These are phyloP conservation scores for Hydra vulgaris DNA, from an alignment of 30 jellyfish, hydroid and myxozoan genomes.

Conservation along the genomic window DNA sequence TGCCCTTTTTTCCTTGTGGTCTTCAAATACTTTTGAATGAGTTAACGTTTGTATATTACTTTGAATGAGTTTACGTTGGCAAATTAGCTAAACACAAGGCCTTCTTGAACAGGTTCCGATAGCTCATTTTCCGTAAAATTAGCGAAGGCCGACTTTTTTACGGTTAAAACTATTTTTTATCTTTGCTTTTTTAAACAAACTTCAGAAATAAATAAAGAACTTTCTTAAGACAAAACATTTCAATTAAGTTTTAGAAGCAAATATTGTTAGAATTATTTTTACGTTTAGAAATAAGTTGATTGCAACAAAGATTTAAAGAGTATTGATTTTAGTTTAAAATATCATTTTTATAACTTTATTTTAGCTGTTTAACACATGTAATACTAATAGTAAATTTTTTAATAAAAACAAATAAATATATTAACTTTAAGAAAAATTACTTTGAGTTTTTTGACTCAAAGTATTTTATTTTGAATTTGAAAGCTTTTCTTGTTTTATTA, in stretches of 20 bases:
- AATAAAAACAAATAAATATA: not conserved
- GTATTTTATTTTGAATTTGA: not conserved
- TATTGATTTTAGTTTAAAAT: not conserved
- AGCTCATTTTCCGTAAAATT: not conserved
- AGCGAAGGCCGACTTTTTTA: not conserved
- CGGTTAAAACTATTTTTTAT: not conserved
- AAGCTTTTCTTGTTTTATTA: not conserved
- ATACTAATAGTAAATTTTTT: not conserved
- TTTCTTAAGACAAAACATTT: not conserved
- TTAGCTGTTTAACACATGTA: not conserved
- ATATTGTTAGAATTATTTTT: too few species aligned
- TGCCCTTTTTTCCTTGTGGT: too few species aligned
- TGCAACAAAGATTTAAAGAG: not conserved
- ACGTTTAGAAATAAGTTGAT: not conserved
- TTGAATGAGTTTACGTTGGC: too few species aligned
- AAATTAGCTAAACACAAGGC: not conserved
- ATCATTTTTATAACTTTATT: too few species aligned
- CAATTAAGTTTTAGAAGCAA: not conserved
- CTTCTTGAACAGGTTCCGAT: not conserved
- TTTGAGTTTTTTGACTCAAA: not conserved
- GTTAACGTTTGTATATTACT: too few species aligned
- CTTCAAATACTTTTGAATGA: too few species aligned
- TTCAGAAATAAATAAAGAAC: not conserved
- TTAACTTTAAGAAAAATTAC: too few species aligned
- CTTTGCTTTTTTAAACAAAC: not conserved